A percentile compares a stretch with the other conserved stretches of the same genome.
Conservation (phyloP, 2,113 vertebrate genomes). For the Jaculus jaculus region DNA sequence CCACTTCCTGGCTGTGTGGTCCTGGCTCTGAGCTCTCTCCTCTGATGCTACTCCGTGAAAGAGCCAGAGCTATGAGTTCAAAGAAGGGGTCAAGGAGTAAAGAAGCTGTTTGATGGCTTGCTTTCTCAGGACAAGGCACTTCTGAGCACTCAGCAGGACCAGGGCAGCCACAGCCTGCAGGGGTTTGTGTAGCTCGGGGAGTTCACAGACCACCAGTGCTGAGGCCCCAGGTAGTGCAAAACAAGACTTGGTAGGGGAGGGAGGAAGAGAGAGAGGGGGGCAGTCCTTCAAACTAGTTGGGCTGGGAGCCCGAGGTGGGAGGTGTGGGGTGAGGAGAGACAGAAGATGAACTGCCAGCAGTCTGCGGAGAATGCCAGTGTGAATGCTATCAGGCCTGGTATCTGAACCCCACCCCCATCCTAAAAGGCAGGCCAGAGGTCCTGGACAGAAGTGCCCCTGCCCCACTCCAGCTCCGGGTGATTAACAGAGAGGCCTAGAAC, state of each 20-base stretch:
- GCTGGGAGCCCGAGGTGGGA: background rate
- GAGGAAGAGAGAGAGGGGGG: no score
- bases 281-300: background rate
- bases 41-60: background rate
- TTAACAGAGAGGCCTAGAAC: slow-evolving; percentile 59
- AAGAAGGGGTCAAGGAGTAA: background rate
- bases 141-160: background rate
- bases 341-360: slow-evolving; percentile 6
- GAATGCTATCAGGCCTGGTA: background rate
- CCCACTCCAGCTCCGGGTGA: slow-evolving; percentile 26
- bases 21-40: background rate
- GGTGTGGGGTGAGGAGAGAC: background rate
- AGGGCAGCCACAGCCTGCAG: background rate
- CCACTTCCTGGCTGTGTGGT: background rate
- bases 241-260: background rate
- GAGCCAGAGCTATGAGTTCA: slow-evolving; percentile 11
- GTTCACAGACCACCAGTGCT: background rate
- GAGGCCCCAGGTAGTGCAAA: background rate
- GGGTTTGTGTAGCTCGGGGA: background rate
- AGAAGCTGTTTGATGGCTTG: background rate
- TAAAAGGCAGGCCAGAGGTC: slow-evolving; percentile 9
- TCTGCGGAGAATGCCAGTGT: background rate
- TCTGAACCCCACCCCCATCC: slow-evolving; percentile 34
- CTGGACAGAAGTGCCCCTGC: background rate
- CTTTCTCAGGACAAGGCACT: background rate